Evolutionary conservation across 2,797 vertebrate genomes (phyloP).

Genomic region (Macropodus opercularis): DNA sequence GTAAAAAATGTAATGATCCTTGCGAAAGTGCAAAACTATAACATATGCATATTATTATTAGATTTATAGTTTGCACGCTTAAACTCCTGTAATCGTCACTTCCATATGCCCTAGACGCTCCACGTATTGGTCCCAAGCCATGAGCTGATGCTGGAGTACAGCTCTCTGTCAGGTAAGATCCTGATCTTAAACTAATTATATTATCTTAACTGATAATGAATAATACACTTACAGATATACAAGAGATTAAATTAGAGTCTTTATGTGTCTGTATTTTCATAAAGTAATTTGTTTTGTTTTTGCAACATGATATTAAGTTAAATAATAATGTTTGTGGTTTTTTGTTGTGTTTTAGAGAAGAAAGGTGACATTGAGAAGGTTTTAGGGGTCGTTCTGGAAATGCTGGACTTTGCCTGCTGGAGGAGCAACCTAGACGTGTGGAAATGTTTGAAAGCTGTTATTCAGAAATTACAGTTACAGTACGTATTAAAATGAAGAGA

Average conservation of each 20-base stretch:
- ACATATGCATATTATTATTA: background rate
- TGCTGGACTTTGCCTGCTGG: conserved; percentile 90
- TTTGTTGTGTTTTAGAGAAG: conserved; percentile 74
- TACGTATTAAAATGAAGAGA: conserved; percentile 63
- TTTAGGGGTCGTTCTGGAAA: conserved; percentile 83
- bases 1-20: background rate
- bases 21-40: background rate
- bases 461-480: conserved; percentile 76
- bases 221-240: background rate
- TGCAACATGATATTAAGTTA: no score
- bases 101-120: conserved; percentile 78
- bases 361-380: conserved; percentile 68
- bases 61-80: background rate
- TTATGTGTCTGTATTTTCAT: background rate
- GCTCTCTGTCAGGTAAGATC: conserved; percentile 68
- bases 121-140: conserved; percentile 88
- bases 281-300: no score
- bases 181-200: background rate
- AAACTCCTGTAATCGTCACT: background rate
- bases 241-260: background rate
- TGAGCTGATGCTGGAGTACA: conserved; percentile 91
- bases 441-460: conserved; percentile 77
- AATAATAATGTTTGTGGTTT: no score
- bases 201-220: background rate
- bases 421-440: conserved; percentile 84